A percentile compares a stretch with the other conserved stretches of the same genome.
Conservation (phyloP, 2,888 invertebrate species). For the Limnephilus lunatus region DNA sequence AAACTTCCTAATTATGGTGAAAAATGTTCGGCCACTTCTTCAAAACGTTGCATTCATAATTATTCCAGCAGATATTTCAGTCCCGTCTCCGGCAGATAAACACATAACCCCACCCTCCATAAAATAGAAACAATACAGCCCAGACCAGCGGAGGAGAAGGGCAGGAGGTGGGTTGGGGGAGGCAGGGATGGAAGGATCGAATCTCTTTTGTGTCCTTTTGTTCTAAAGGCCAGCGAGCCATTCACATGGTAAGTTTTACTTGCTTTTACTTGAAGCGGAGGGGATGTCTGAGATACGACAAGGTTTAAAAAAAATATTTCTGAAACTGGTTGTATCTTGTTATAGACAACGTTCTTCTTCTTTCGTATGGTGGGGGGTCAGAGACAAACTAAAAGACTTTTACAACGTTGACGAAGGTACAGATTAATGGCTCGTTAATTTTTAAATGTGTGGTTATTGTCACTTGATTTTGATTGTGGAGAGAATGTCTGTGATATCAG, state of each 20-base stretch:
- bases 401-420: too few relatives aligned
- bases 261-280: not conserved
- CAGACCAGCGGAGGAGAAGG: not conserved
- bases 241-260: constrained; percentile 41
- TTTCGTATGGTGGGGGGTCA: too few relatives aligned
- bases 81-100: constrained; percentile 30
- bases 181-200: constrained; percentile 5
- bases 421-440: too few relatives aligned
- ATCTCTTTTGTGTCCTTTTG: constrained; percentile 47
- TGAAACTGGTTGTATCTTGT: not conserved
- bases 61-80: not conserved
- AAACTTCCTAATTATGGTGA: not conserved
- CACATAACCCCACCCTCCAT: constrained; percentile 13
- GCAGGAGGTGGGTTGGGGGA: not conserved
- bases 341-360: not conserved
- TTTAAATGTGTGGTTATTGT: too few relatives aligned
- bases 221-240: constrained; percentile 44
- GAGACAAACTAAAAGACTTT: too few relatives aligned
- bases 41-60: not conserved
- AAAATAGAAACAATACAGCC: constrained; percentile 37
- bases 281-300: not conserved
- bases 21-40: not conserved
- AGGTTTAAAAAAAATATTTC: not conserved
- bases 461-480: too few relatives aligned
- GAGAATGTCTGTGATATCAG: too few relatives aligned